phyloP scores from a whole-genome alignment of 2,113 vertebrate genomes.

The Pelodiscus sinensis region DNA sequence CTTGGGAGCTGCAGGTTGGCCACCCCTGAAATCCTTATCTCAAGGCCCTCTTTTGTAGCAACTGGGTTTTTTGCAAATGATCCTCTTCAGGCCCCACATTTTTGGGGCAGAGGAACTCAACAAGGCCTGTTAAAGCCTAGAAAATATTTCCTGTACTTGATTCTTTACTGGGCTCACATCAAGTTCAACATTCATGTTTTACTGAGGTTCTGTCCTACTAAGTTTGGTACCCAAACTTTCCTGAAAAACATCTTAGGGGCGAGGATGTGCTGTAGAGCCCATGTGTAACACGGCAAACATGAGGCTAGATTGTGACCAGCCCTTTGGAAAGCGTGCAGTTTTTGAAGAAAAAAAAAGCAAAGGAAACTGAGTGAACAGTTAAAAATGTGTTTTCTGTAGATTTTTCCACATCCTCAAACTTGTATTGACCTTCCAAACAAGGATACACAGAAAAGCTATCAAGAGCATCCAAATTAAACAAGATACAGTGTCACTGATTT shows the following conservation, averaged over 20 bases:
- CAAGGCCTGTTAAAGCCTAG: background rate
- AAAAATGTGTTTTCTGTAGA: background rate
- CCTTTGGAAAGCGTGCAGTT: background rate
- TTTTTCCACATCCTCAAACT: background rate
- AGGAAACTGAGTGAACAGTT: background rate
- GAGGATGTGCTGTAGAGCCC: background rate
- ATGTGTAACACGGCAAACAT: background rate
- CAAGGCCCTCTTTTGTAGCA: background rate
- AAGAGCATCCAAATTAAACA: background rate
- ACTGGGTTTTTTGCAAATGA: background rate
- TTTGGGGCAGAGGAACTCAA: background rate
- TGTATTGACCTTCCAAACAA: background rate
- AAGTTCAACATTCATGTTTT: background rate
- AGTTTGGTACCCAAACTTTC: background rate
- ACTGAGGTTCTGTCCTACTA: background rate
- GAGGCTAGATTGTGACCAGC: background rate
- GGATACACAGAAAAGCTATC: background rate
- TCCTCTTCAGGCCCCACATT: background rate
- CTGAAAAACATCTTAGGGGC: background rate
- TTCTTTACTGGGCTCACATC: background rate
- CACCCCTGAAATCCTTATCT: background rate
- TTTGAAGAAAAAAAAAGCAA: background rate
- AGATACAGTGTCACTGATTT: background rate
- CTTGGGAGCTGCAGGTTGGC: no score
- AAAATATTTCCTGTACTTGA: background rate